Conservation (phyloP, 2,888 invertebrate species). For the Caenorhabditis drosophilae region DNA sequence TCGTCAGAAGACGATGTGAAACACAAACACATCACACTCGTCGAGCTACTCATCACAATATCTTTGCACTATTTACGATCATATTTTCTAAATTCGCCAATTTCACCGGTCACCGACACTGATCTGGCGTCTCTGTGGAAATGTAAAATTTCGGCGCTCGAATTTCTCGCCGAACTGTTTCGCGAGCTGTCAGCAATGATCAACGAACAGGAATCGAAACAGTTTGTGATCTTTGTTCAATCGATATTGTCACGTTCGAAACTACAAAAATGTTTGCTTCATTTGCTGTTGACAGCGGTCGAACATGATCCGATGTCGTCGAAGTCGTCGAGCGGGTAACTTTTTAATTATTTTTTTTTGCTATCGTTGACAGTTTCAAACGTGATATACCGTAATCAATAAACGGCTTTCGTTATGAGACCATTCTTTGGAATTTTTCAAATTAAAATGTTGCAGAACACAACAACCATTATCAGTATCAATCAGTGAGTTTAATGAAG, state of each 20-base stretch:
- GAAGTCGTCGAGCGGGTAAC: slow-evolving; percentile 5
- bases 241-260: slow-evolving; percentile 72
- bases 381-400: not conserved
- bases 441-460: slow-evolving; percentile 2
- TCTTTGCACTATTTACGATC: slow-evolving; percentile 81
- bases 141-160: slow-evolving; percentile 67
- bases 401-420: no score
- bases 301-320: slow-evolving; percentile 41
- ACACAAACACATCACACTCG: slow-evolving; percentile 77
- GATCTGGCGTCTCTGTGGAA: slow-evolving; percentile 64
- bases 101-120: slow-evolving; percentile 59
- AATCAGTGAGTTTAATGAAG: slow-evolving; percentile 67
- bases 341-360: slow-evolving; percentile 3
- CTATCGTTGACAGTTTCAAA: not conserved
- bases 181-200: slow-evolving; percentile 59
- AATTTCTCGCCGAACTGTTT: slow-evolving; percentile 62
- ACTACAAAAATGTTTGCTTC: slow-evolving; percentile 82
- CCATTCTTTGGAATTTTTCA: no score
- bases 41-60: slow-evolving; percentile 78
- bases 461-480: slow-evolving; percentile 59
- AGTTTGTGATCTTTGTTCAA: slow-evolving; percentile 75
- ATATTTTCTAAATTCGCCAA: slow-evolving; percentile 79
- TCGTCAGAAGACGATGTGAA: slow-evolving; percentile 74
- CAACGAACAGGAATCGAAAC: slow-evolving; percentile 54
- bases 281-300: slow-evolving; percentile 79